phyloP scores from a whole-genome alignment of 35 echinoderm and acorn worm genomes.

The Lytechinus variegatus region DNA sequence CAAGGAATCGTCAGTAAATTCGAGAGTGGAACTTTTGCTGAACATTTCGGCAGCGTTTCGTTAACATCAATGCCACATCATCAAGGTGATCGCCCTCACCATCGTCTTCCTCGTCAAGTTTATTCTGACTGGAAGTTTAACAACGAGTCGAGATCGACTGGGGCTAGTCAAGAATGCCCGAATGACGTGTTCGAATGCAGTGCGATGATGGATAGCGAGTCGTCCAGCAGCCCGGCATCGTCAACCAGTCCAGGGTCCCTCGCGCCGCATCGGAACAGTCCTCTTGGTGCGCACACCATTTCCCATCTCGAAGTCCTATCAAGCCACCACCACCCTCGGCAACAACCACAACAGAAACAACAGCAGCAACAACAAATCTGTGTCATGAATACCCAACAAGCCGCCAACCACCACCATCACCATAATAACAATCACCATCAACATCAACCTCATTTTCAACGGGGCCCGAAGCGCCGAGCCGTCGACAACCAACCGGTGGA shows the following conservation, averaged over 20 bases:
- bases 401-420: background rate
- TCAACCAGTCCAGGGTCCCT: background rate
- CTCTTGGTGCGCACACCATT: background rate
- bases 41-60: background rate
- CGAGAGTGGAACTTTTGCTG: background rate
- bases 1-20: background rate
- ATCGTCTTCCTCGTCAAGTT: background rate
- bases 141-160: background rate
- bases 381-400: background rate
- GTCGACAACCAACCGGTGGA: background rate
- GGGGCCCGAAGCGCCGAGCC: constrained; percentile 45
- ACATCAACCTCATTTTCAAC: background rate
- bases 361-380: background rate
- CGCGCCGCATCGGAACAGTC: background rate
- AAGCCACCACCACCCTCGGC: background rate
- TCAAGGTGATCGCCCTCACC: background rate
- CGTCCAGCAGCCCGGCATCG: constrained; percentile 21
- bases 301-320: background rate
- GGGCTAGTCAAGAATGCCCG: background rate
- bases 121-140: background rate
- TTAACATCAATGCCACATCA: background rate
- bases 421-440: background rate
- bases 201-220: background rate
- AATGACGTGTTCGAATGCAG: background rate
- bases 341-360: background rate